Evolutionary conservation across 2,888 invertebrate genomes (phyloP), one percentile per base, ranked within the genome.

Genomic region (Nomada ruficornis): DNA sequence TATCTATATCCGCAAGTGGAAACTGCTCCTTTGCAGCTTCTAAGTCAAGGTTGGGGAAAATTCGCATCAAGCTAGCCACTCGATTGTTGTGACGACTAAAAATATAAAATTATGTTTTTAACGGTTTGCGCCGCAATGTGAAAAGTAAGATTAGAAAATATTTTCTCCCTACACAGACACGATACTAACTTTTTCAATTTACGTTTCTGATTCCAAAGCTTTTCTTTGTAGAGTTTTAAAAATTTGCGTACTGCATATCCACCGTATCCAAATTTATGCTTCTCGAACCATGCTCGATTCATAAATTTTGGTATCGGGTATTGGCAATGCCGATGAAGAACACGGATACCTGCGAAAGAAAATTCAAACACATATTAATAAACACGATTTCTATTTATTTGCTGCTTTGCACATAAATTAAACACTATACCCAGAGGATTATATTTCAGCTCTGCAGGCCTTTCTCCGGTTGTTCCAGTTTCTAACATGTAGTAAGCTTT

Each of bases 401-500:
- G 18, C 23, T n/a, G 55, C 29, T 2, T 13, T 60, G 26, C 5
- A 26, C 23, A 15, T 1, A 7, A 71, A 36, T 55, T 20, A 65
- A 18, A 23, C 52, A n/a, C 68, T 64, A 64, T 87, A 85, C 97
- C 97, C 84, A 97, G 94, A 20, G 94, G 90, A 92, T 95, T 96
- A 0, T 94, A 90, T 23, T 95, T 95, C 82, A 96, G 90, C 91
- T 95, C 95, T 1, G 95, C 95, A 2, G 97, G 97, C 57, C 97
- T 95, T 93, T 98, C 98, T 3, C 98, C 98, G 77, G 95, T 96
- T 91, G 96, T 96, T 0, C 98, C 98, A 9, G 97, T 98, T 95
- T 99, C 99, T 71, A 99, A 94, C 86, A 96, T 92, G 93, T 97
- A 96, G 94, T 98, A 98, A 0, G 99, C 99, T 86, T 95, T 94